Evolutionary conservation across 2,113 vertebrate species (phyloP), one percentile per base, ranked within the genome.

Genomic region (Chloroceryle aenea): DNA sequence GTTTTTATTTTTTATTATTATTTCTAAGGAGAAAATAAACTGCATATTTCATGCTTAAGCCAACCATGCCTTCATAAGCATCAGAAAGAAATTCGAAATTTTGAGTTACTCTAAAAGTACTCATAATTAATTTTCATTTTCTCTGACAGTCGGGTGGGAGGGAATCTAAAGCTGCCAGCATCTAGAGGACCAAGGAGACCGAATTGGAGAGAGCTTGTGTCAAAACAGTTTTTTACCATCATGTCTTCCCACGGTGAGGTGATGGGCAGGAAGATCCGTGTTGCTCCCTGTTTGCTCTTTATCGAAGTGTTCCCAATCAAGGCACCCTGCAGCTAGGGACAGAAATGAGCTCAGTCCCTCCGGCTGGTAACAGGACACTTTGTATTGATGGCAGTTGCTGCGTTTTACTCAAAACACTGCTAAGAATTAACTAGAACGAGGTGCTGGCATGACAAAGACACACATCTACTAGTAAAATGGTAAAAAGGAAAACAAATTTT

Each of bases 241-340:
- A 26, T 20, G 4, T 29, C 38, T 87, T 91, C 63, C 50, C 74
- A 48, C 0, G 0, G 45, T 4, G 48, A 66, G 42, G n/a, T 0
- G 4, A 48, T 7, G 59, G 53, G 75, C 63, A 30, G 72, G 79
- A 63, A 18, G 61, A 30, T 47, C 30, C 1, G 0, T 48, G 21
- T 61, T 0, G 0, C 38, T 85, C n/a, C 55, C 9, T 25, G 63
- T 86, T 87, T 87, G 50, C 18, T 62, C 27, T 48, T 36, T 11
- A 10, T 22, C 10, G 3, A 56, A 48, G 27, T 7, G 42, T 26
- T 87, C 42, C 73, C 50, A 94, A 34, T 45, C 47, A 73, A 62
- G 14, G n/a, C 5, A 1, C 25, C 66, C 55, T 56, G 76, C 82
- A 36, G 53, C n/a, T 34, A 14, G 38, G 56, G 40, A 15, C 25